These are phyloP conservation scores for Troides helena DNA, from an alignment of 2,888 invertebrate species.

Conservation along the genomic window DNA sequence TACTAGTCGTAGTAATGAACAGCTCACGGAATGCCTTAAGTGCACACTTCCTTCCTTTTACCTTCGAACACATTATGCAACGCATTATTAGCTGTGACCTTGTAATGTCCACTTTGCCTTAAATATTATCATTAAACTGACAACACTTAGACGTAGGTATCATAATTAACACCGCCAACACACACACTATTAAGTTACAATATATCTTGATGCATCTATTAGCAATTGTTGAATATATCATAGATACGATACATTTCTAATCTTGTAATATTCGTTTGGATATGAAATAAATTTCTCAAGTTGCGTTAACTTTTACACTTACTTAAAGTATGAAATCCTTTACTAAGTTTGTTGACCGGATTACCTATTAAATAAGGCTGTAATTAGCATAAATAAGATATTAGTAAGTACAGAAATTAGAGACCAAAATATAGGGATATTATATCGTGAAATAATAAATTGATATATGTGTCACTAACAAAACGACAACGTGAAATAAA, in stretches of 20 bases:
- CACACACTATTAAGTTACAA: constrained; percentile 11
- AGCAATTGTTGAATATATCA: neutral
- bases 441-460: too few relatives aligned
- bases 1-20: constrained; percentile 6
- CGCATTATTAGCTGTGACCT: constrained; percentile 13
- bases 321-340: too few relatives aligned
- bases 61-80: constrained; percentile 13
- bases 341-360: too few relatives aligned
- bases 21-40: constrained; percentile 3
- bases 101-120: constrained; percentile 16
- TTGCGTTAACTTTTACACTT: too few relatives aligned
- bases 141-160: constrained; percentile 23
- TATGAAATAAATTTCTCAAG: neutral
- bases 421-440: too few relatives aligned
- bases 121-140: constrained; percentile 24
- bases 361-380: too few relatives aligned
- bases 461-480: too few relatives aligned
- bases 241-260: neutral
- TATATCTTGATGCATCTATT: constrained; percentile 2
- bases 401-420: too few relatives aligned
- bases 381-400: too few relatives aligned
- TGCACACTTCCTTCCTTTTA: constrained; percentile 23
- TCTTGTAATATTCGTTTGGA: neutral
- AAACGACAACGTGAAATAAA: too few relatives aligned
- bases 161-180: constrained; percentile 28